These are phyloP conservation scores for Nyctibius grandis DNA, from an alignment of 2,797 vertebrate species.

Conservation along the genomic window DNA sequence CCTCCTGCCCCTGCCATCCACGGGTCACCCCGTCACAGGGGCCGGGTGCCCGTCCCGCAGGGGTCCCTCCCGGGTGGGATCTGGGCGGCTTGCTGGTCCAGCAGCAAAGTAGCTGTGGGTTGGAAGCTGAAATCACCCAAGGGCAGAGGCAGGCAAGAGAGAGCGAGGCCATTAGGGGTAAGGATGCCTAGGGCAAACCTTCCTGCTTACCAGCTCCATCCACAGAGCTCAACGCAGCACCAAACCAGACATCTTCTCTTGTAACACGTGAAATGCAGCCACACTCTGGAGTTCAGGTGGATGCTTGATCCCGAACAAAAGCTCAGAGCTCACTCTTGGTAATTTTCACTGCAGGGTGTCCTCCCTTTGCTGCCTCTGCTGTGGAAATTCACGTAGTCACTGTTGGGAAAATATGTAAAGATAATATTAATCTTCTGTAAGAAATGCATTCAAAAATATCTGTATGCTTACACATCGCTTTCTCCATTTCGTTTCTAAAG, in stretches of 20 bases:
- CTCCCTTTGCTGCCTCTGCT: neutral
- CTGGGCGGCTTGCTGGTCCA: too few relatives aligned
- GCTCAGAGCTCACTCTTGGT: neutral
- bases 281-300: neutral
- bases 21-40: too few relatives aligned
- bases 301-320: neutral
- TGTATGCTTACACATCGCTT: neutral
- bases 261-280: neutral
- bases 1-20: neutral
- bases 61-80: neutral
- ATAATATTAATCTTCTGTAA: too few relatives aligned
- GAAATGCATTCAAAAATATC: neutral
- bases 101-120: neutral
- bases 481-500: neutral
- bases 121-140: neutral
- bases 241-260: neutral
- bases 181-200: neutral
- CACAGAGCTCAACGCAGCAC: neutral
- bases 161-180: too few relatives aligned
- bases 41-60: neutral
- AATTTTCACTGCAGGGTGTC: accelerated
- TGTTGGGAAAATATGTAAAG: accelerated
- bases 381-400: neutral
- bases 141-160: neutral
- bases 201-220: neutral